Base-by-base conservation (phyloP, 2,888 invertebrate species). In the Drosophila engyochracea region DNA sequence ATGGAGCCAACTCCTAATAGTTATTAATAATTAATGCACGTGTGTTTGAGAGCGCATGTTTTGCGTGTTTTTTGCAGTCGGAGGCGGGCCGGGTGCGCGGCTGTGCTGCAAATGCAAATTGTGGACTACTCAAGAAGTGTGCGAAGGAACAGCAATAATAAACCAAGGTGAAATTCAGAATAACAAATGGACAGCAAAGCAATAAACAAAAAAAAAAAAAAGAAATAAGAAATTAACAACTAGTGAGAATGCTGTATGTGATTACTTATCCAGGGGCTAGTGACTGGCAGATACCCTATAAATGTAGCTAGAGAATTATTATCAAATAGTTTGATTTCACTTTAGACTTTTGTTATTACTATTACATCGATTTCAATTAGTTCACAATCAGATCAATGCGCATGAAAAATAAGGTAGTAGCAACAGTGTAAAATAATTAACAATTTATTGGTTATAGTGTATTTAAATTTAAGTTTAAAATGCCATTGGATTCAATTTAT, bases 1-100 rank as follows among this genome's bases (percentile, higher is more conserved):
- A 3, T 4, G 1, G 2, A 28, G 37, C 35, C 54, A 37, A 55
- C 25, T 37, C 25, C 25, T 1, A 37, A 55, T 19, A 2, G 14
- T 28, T 28, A n/a, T 55, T 55, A 55, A 55, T 37, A 55, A 55
- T 55, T 39, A 39, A 55, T 28, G 35, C 25, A 25, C 25, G 6
- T 19, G 25, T 25, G 16, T 37, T 25, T 10, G 25, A 7, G 37
- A 37, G 37, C 55, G 37, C 25, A 37, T 55, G 55, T 37, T 28
- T 19, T 55, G 39, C 28, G 28, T 39, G 37, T 39, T 9, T 22
- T 47, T 7, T 7, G 31, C 14, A 14, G 44, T 14, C 14, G 14
- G 12, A 1, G 7, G n/a, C 3, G 6, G n/a, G 9, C n/a, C 3
- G 6, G n/a, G 9, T 31, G 3, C 1, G 44, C 3, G 22, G 28